Base-by-base conservation (phyloP, 2,113 vertebrate genomes). In the Acrocephalus kingi region DNA sequence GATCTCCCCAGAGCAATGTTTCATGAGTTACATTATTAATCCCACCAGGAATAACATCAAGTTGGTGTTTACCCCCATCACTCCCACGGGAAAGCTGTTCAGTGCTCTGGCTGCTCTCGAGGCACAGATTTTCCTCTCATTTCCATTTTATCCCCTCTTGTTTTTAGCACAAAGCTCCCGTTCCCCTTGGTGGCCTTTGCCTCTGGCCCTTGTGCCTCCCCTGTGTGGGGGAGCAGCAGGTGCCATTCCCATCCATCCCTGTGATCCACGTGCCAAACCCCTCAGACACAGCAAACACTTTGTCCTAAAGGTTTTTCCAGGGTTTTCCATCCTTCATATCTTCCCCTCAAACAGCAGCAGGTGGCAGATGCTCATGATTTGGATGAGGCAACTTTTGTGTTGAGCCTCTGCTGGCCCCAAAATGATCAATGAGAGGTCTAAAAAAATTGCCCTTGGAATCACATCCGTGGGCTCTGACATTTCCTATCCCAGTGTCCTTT, bases 71-170 rank as follows among this genome's bases (percentile, higher is more conserved):
- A 74, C 90, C 94, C 89, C 94, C 77, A 46, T 45, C 90, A 28
- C 94, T 95, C 94, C 96, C 56, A 95, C 84, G 2, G 84, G 27
- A 89, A 96, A 93, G 94, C 96, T 96, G 96, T 87, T 89, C 43
- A 37, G 22, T 93, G 94, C 78, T 96, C 92, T 66, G 87, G 31
- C 81, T 96, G 87, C 87, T 96, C 94, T 94, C 7, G 0, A 89
- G 94, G 87, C 87, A 89, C 54, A 79, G 45, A 35, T n/a, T 72
- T 74, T 13, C 55, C 64, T 81, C 68, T 15, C 2, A n/a, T 93
- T 96, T 69, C 76, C 15, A 0, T 19, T 80, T 77, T 15, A 52
- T 13, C 39, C 67, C 45, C 25, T 7, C 25, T 51, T 14, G 13
- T 48, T 80, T 75, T 13, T 2, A 43, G 68, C 35, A 10, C 72